Base-by-base conservation (phyloP, 2,888 invertebrate species). In the Sphecodes monilicornis region DNA sequence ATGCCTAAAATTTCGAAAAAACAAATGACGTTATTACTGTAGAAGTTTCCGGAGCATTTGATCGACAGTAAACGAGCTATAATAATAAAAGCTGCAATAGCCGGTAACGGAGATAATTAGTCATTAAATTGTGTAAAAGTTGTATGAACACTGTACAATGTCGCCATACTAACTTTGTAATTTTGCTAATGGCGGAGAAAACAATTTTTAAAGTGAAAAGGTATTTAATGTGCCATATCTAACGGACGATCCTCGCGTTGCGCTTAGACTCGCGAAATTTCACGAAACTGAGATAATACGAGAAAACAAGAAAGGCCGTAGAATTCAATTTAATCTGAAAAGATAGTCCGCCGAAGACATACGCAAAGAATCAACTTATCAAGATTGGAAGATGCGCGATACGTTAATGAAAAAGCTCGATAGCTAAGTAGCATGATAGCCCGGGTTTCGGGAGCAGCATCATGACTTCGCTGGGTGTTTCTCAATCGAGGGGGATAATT, bases 361-460 rank as follows among this genome's bases (percentile, higher is more conserved):
- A 13, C 18, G 60, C 18, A 18, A 6, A 29, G 29, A 60, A 29
- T 32, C 29, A 18, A 60, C 60, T 32, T 29, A 18, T 2, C 29
- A 16, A 18, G 60, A 60, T 60, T 29, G 60, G 60, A 60, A 60
- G 60, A 32, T 29, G 16, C 29, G 16, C 10, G 60, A 60, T 60
- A 60, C 29, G 26, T 60, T 60, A 60, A 60, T 16, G 60, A 60
- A 60, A 60, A 60, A 29, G 60, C 60, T 29, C 29, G 60, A 60
- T 60, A 32, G 16, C 18, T 29, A 60, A 60, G 29, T 6, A 29
- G 60, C 29, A 6, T 0, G 60, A 29, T 68, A 39, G 32, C 4
- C 13, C n/a, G 22, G 39, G 13, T 68, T 39, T n/a, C n/a, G 22
- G n/a, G 39, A 39, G 39, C 11, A 11, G 68, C n/a, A 39, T 68